Evolutionary conservation across 2,888 invertebrate species (phyloP), one percentile per base, ranked within the genome.

Genomic region (Cetonia aurata): DNA sequence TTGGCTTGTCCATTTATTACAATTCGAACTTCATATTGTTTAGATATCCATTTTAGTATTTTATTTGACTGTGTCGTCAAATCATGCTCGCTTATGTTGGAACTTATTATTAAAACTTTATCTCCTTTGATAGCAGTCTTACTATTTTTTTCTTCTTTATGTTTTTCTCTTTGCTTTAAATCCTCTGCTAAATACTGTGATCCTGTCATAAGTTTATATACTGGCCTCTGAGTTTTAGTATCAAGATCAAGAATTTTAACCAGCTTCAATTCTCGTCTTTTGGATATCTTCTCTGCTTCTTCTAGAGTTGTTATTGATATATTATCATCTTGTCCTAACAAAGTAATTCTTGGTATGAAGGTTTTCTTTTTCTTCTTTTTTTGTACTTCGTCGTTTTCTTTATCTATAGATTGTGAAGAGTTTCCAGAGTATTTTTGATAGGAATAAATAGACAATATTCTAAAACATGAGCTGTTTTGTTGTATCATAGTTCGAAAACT

Each of bases 191-290:
- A 86, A 81, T 89, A 89, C 80, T 92, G 90, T n/a, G 88, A 81
- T 71, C 88, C 88, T 2, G 91, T 88, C 87, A 92, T 88, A 57
- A 94, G 83, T 79, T 90, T 91, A 79, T 92, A 95, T 10, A 91
- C 85, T 10, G 91, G 89, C 52, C 92, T 86, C 41, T 90, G 87
- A 0, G 90, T 89, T 83, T 92, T 92, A 0, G 88, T 83, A 82
- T 92, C 91, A 3, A 87, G 82, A 81, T 93, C 92, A 73, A 89
- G 82, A 31, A 92, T 83, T 85, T 92, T 91, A 0, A 93, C 86
- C 70, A 95, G 84, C 80, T 91, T 91, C 72, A 94, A 84, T 62
- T 92, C 89, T 75, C 92, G 86, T 48, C 91, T 87, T 70, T 88
- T 86, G 0, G 93, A 91, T 71, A 94, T 78, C 80, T 87, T 92